Evolutionary conservation across 2,888 invertebrate genomes (phyloP).

Genomic region (Mesochorus sp.): DNA sequence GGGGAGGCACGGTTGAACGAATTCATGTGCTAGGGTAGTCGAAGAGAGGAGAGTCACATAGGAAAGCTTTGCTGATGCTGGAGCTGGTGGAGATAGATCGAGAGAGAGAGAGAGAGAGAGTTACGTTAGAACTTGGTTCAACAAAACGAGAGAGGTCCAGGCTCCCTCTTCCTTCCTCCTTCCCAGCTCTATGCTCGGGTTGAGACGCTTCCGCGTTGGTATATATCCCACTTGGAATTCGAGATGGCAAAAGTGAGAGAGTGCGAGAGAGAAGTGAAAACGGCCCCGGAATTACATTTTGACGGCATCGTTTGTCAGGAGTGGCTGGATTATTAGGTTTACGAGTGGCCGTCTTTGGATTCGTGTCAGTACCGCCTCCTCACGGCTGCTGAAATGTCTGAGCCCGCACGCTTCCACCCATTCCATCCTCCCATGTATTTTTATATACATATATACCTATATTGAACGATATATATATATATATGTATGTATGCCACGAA

Average conservation of each 20-base stretch:
- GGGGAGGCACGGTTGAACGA: constrained; percentile 60
- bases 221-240: background rate
- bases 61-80: constrained; percentile 32
- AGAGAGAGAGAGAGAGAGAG: constrained; percentile 53
- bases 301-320: constrained; percentile 80
- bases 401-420: constrained; percentile 46
- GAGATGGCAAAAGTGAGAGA: constrained; percentile 21
- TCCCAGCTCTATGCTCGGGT: background rate
- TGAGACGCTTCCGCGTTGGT: constrained; percentile 37
- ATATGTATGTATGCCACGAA: background rate
- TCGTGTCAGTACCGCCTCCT: constrained; percentile 65
- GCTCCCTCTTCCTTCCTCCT: constrained; percentile 13
- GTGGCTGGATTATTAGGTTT: constrained; percentile 80
- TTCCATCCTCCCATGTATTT: constrained; percentile 19
- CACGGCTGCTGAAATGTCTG: constrained; percentile 41
- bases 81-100: constrained; percentile 58
- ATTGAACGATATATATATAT: constrained; percentile 11
- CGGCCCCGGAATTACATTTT: constrained; percentile 79
- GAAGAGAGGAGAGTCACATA: constrained; percentile 11
- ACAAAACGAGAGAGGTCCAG: constrained; percentile 45
- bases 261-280: constrained; percentile 60
- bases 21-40: constrained; percentile 57
- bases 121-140: constrained; percentile 56
- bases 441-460: background rate
- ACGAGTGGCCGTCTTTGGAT: constrained; percentile 76